Evolutionary conservation across 2,888 invertebrate species (phyloP), one percentile per base, ranked within the genome.

Genomic region (Sturmia bella): DNA sequence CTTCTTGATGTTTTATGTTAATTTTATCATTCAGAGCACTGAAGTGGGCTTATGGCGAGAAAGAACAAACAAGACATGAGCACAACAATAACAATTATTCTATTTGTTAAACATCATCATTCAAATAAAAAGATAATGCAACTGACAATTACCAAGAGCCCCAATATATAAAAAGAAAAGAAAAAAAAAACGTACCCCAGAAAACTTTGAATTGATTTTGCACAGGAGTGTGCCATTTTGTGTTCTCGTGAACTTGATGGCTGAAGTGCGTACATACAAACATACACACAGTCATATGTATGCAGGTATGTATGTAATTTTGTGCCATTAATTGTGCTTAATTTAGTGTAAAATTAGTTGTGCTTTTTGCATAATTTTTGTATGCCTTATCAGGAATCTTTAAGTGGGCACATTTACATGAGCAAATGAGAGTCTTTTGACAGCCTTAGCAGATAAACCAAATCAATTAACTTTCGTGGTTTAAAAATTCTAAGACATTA

Each of bases 321-420:
- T 68, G 61, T 57, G 68, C 73, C 56, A 73, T 73, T 77, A 77
- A 81, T 69, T 77, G 76, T 73, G 76, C 68, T 81, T 81, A 81
- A 81, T 81, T 81, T 77, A 81, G 73, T 77, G 81, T 76, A 83
- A 83, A 83, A 83, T 83, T 79, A 83, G 83, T 78, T 83, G 66
- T 66, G 68, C 64, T 68, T 66, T 69, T 74, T 24, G 45, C 41
- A 64, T 7, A 12, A 15, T 54, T 64, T 50, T 70, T 27, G 27
- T 45, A n/a, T 21, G 45, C 15, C 50, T 75, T 52, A 59, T 59
- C 57, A 21, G 12, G n/a, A 19, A 59, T 75, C 32, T 43, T 50
- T 7, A 41, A 27, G 17, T 56, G 54, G 32, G 4, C 24, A 64
- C 24, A 54, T n/a, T n/a, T 37, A 5, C 2, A 17, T 6, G 6